Evolutionary conservation across 1,140 invertebrate species (phyloP).

Genomic region (Odontomachus brunneus): DNA sequence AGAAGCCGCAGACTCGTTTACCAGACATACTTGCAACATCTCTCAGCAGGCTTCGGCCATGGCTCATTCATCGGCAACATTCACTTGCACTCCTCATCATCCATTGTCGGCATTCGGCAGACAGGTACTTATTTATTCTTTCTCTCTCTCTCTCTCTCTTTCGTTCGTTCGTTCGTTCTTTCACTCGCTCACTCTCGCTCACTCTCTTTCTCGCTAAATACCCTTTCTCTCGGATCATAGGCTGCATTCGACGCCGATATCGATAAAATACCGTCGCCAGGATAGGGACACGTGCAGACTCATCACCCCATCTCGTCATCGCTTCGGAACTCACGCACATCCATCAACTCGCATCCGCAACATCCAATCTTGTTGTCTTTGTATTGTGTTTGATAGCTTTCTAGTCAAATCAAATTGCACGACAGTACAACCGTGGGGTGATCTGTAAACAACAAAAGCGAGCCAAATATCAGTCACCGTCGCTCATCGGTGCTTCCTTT

Average conservation of each 20-base stretch:
- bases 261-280: constrained; percentile 74
- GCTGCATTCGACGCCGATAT: constrained; percentile 67
- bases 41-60: constrained; percentile 66
- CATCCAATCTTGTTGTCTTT: constrained; percentile 86
- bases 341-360: constrained; percentile 85
- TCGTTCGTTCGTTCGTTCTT: background rate
- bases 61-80: constrained; percentile 78
- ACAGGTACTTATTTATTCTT: constrained; percentile 67
- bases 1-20: constrained; percentile 69
- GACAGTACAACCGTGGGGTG: constrained; percentile 84
- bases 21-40: constrained; percentile 73
- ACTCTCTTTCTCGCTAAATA: constrained; percentile 31
- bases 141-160: constrained; percentile 50
- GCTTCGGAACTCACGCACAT: constrained; percentile 85
- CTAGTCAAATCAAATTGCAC: constrained; percentile 85
- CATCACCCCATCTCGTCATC: constrained; percentile 79
- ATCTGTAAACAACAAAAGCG: constrained; percentile 85
- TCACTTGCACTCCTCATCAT: constrained; percentile 78
- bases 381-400: constrained; percentile 85
- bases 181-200: constrained; percentile 27
- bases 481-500: constrained; percentile 58
- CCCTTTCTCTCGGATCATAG: constrained; percentile 56
- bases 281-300: constrained; percentile 80
- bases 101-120: constrained; percentile 72
- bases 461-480: constrained; percentile 82